A percentile compares a stretch with the other conserved stretches of the same genome.
These are phyloP conservation scores for Stenurella melanura DNA, from an alignment of 2,888 invertebrate species.

Conservation along the genomic window DNA sequence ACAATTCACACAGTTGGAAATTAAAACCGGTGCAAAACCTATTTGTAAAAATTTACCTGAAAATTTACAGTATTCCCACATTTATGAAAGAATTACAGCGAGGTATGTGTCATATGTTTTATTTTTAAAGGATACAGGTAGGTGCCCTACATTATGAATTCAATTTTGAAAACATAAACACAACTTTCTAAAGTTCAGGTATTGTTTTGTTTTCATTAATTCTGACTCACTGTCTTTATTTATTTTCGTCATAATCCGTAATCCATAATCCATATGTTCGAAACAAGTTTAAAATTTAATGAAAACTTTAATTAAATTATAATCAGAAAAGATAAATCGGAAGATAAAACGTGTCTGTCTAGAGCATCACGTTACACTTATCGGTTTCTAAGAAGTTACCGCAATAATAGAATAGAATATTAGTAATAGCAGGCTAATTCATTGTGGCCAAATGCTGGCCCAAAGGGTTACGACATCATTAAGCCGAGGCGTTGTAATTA, in stretches of 20 bases:
- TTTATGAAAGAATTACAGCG: too few species aligned
- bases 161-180: neutral
- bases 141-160: too few species aligned
- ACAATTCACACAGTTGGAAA: too few species aligned
- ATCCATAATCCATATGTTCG: slow-evolving; percentile 15
- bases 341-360: slow-evolving; percentile 12
- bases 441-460: slow-evolving; percentile 37
- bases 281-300: slow-evolving; percentile 25
- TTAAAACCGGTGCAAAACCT: too few species aligned
- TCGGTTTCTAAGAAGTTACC: slow-evolving; percentile 18
- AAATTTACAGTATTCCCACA: too few species aligned
- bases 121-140: too few species aligned
- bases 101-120: too few species aligned
- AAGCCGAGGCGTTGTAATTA: slow-evolving; percentile 58
- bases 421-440: slow-evolving; percentile 15
- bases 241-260: slow-evolving; percentile 16
- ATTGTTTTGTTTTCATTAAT: slow-evolving; percentile 26
- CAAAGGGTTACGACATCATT: slow-evolving; percentile 44
- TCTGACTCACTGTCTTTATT: slow-evolving; percentile 10
- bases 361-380: slow-evolving; percentile 4
- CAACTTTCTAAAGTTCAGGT: slow-evolving; percentile 29
- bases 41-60: too few species aligned
- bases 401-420: slow-evolving; percentile 3
- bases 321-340: slow-evolving; percentile 22
- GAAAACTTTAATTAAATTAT: slow-evolving; percentile 25